Evolutionary conservation across 1,140 invertebrate species (phyloP), one percentile per base, ranked within the genome.

Genomic region (Dysdera silvatica): DNA sequence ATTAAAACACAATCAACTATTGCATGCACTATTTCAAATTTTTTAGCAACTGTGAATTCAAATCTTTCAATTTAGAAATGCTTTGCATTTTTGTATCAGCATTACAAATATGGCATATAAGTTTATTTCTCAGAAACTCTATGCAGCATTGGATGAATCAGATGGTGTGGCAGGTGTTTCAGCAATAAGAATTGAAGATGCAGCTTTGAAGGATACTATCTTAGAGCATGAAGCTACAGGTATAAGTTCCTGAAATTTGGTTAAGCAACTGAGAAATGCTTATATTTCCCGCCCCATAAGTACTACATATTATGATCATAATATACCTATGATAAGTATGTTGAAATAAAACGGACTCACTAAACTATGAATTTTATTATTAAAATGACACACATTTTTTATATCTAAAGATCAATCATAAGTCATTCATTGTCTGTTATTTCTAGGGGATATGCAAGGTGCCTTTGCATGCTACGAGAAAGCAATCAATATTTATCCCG

Each of bases 91-190:
- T 70, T 18, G 43, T 53, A 20, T 32, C 18, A 52, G 48, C 32
- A 52, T 28, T 47, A 56, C 48, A 59, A 29, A 12, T 10, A 28
- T 56, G n/a, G 8, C 20, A 20, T 18, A 62, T 3, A 31, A 37
- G 23, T 63, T 66, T n/a, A 26, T 49, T 35, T 72, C 76, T 40
- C 70, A 81, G 78, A 75, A 78, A 67, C 71, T 84, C 14, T 84
- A 83, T 70, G 76, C 80, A 4, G 73, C 77, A 14, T 69, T 84
- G 62, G 78, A 81, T 69, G 82, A 84, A 62, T 74, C 80, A 32
- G 82, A 84, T 72, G 81, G 80, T 49, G 81, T 83, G 4, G 71
- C 76, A 54, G 82, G 82, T 32, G 75, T 82, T 16, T 74, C 76
- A 20, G 76, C 78, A 7, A 72, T 78, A 32, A 70, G 79, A 58